These are phyloP conservation scores for Nycticryphes semicollaris DNA, from an alignment of 2,113 vertebrate genomes.

Conservation along the genomic window DNA sequence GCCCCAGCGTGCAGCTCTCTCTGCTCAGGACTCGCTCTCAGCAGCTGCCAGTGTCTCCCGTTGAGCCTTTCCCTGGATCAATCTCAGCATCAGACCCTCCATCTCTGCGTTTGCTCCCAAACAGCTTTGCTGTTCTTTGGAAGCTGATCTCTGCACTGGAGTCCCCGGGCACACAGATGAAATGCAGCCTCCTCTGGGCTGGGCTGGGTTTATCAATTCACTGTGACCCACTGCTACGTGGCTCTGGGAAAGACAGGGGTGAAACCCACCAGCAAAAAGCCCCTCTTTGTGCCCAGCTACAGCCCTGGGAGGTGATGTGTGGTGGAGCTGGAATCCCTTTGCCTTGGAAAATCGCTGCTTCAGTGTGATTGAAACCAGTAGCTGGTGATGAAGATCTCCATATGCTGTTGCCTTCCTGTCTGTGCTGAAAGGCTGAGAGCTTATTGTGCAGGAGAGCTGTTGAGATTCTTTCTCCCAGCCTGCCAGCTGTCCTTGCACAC, in stretches of 20 bases:
- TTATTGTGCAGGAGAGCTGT: not conserved
- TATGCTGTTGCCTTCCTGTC: not conserved
- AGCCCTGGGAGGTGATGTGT: not conserved
- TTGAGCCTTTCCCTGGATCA: not conserved
- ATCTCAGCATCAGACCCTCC: not conserved
- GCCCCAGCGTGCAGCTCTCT: not conserved
- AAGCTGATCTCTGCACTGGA: not conserved
- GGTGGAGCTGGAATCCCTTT: not conserved
- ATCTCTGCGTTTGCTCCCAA: accelerated
- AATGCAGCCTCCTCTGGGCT: not conserved
- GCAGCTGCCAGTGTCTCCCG: not conserved
- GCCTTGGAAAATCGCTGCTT: not conserved
- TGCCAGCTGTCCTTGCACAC: not conserved
- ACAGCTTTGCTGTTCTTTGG: not conserved
- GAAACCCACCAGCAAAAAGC: not conserved
- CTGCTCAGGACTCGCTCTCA: not conserved
- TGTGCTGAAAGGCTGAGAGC: not conserved
- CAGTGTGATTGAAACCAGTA: not conserved
- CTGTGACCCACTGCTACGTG: not conserved
- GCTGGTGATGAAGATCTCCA: not conserved
- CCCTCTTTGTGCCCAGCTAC: not conserved
- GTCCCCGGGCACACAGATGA: not conserved
- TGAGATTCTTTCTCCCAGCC: not conserved
- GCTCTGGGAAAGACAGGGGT: not conserved
- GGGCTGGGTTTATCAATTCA: not conserved